Evolutionary conservation across 2,888 invertebrate genomes (phyloP).

Genomic region (Fissipunctia ypsillon): DNA sequence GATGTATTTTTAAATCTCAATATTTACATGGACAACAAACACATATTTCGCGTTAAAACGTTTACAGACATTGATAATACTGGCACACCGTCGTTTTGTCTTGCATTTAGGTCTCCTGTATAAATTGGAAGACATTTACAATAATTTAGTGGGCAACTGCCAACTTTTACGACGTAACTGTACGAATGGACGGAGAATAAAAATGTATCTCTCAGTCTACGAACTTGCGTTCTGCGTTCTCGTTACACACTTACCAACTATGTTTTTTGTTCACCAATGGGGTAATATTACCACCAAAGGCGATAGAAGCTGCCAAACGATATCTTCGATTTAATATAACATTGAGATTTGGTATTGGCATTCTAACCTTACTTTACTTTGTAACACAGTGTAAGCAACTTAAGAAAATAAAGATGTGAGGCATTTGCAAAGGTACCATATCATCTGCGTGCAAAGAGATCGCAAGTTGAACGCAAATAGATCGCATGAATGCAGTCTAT

Average conservation of each 20-base stretch:
- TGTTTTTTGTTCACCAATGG: not conserved
- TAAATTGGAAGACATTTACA: slow-evolving; percentile 63
- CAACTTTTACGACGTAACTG: slow-evolving; percentile 61
- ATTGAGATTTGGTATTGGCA: not conserved
- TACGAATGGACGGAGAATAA: slow-evolving; percentile 48
- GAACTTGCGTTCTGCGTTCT: not conserved
- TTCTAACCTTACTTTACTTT: not conserved
- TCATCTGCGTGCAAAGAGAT: no score
- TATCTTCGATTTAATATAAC: not conserved
- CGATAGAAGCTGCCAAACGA: no score
- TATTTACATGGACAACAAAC: slow-evolving; percentile 5
- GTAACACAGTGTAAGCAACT: not conserved
- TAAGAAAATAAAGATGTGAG: not conserved
- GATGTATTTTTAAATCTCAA: not conserved
- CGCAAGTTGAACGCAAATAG: not conserved
- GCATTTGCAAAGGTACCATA: no score
- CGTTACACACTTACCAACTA: not conserved
- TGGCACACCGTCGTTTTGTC: slow-evolving; percentile 41
- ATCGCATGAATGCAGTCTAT: not conserved
- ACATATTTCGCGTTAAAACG: slow-evolving; percentile 44
- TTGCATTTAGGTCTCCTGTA: slow-evolving; percentile 38
- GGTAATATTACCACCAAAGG: not conserved
- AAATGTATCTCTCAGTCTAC: slow-evolving; percentile 41
- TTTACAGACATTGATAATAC: slow-evolving; percentile 15
- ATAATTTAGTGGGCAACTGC: slow-evolving; percentile 63